Evolutionary conservation across 2,113 vertebrate species (phyloP).

Genomic region (Trogon melanurus): DNA sequence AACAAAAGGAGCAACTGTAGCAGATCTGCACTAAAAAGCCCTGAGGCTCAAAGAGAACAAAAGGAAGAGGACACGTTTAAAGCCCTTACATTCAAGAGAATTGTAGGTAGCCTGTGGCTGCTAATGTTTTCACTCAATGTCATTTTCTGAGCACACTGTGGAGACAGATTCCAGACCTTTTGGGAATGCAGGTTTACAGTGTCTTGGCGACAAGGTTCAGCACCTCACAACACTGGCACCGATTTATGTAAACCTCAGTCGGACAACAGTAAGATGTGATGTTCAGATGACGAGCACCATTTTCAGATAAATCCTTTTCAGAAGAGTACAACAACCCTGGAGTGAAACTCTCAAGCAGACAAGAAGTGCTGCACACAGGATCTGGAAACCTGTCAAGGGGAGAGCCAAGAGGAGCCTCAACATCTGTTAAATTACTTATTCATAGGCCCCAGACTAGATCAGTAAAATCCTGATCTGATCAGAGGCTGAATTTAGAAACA

Average conservation of each 20-base stretch:
- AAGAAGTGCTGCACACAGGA: neutral
- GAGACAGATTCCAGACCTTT: neutral
- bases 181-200: neutral
- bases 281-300: neutral
- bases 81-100: constrained; percentile 8
- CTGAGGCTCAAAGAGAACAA: constrained; percentile 35
- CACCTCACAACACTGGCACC: neutral
- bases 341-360: neutral
- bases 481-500: neutral
- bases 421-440: neutral
- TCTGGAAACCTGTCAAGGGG: neutral
- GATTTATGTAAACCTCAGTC: neutral
- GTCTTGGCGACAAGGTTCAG: neutral
- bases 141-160: neutral
- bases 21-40: constrained; percentile 19
- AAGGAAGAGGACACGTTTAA: constrained; percentile 3
- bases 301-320: neutral
- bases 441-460: neutral
- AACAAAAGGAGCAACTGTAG: constrained; percentile 49
- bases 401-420: neutral
- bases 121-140: neutral
- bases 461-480: neutral
- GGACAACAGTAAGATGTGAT: neutral
- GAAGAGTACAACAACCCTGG: neutral
- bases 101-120: neutral